A percentile compares a stretch with the other conserved stretches of the same genome.
These are phyloP conservation scores for Apaloderma vittatum DNA, from an alignment of 2,113 vertebrate species.

Conservation along the genomic window DNA sequence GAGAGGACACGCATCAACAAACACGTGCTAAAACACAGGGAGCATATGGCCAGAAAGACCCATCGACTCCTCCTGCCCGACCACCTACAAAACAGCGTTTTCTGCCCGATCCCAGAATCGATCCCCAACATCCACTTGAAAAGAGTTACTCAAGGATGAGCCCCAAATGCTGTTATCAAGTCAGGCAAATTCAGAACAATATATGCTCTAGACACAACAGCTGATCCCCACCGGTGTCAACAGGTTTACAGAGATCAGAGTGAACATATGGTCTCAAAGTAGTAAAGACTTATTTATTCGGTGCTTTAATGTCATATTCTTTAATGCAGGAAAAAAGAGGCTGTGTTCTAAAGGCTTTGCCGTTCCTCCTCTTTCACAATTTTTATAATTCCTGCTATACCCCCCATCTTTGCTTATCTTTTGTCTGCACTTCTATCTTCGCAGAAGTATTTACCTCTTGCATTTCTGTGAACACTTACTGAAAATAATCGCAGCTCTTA, in stretches of 20 bases:
- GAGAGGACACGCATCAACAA: not conserved
- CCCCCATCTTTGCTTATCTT: not conserved
- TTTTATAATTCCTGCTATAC: not conserved
- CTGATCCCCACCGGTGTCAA: conserved; percentile 40
- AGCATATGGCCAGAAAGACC: not conserved
- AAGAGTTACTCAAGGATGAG: conserved; percentile 8
- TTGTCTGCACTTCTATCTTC: not conserved
- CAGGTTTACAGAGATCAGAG: conserved; percentile 20
- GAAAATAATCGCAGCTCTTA: not conserved
- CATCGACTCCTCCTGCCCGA: not conserved
- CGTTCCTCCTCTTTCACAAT: not conserved
- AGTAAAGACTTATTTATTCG: not conserved
- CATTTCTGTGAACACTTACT: not conserved
- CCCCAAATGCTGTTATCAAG: not conserved
- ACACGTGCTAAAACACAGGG: not conserved
- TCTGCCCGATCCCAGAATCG: not conserved
- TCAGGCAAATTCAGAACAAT: not conserved
- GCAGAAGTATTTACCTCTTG: not conserved
- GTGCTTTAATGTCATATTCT: not conserved
- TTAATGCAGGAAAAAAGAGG: not conserved
- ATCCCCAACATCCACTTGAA: not conserved
- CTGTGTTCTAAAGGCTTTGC: not conserved
- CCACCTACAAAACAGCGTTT: not conserved
- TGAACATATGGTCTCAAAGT: not conserved
- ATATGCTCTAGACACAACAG: not conserved